Conservation (phyloP, 2,888 invertebrate species). For the Mythimna albipuncta region DNA sequence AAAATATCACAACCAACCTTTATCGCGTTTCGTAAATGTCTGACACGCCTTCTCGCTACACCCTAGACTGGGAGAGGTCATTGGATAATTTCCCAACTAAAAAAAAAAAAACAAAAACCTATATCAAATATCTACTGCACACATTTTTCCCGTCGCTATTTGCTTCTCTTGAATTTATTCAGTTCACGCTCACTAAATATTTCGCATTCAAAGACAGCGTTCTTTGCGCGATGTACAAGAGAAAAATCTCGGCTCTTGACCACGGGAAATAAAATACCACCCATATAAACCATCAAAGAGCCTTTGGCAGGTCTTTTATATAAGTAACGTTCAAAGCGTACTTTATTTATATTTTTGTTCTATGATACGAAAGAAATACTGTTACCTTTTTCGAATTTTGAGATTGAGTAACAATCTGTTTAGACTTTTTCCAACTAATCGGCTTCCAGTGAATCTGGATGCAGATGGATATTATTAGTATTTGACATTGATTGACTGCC, state of each 20-base stretch:
- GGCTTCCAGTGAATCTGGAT: too few relatives aligned
- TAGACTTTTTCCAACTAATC: too few relatives aligned
- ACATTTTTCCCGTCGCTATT: conserved; percentile 7
- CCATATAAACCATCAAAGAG: conserved; percentile 54
- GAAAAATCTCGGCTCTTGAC: conserved; percentile 57
- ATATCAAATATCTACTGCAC: background rate
- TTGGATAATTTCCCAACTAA: too few relatives aligned
- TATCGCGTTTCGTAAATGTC: background rate
- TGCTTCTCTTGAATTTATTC: conserved; percentile 37
- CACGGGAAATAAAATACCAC: conserved; percentile 57
- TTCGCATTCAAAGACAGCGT: conserved; percentile 46
- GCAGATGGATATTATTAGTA: too few relatives aligned
- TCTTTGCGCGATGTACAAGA: conserved; percentile 55
- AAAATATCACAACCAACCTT: conserved; percentile 8
- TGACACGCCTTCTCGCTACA: too few relatives aligned
- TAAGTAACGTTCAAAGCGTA: conserved; percentile 40
- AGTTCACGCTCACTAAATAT: conserved; percentile 50
- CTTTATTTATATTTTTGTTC: conserved; percentile 39
- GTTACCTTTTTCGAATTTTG: background rate
- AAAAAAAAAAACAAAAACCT: too few relatives aligned
- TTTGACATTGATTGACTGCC: too few relatives aligned
- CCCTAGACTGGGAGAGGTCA: too few relatives aligned
- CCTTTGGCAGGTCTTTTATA: conserved; percentile 45
- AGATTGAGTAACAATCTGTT: conserved; percentile 9
- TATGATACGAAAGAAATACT: conserved; percentile 10